These are phyloP conservation scores for Nanorana parkeri DNA, from an alignment of 2,113 vertebrate species.

Conservation along the genomic window DNA sequence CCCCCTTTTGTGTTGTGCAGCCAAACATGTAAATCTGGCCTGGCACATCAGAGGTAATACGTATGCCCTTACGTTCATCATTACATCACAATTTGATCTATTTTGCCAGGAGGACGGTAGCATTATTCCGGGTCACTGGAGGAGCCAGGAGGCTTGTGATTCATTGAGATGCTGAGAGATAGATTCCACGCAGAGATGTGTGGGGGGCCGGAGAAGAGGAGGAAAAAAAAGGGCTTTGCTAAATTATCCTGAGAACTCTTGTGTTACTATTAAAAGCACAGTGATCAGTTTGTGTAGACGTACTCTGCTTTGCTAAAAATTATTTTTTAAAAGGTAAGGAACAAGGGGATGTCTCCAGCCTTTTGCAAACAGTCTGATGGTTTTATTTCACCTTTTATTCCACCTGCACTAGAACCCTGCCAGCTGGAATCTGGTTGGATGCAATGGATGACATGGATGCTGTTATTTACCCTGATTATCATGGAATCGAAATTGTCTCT, in stretches of 20 bases:
- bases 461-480: no score
- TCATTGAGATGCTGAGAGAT: slow-evolving; percentile 3
- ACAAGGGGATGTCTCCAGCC: no score
- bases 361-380: no score
- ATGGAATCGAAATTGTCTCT: slow-evolving; percentile 40
- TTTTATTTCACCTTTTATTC: no score
- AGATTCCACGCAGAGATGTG: background rate
- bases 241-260: slow-evolving; percentile 59
- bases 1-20: background rate
- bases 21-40: background rate
- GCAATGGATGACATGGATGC: no score
- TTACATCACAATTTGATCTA: slow-evolving; percentile 9
- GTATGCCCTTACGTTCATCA: background rate
- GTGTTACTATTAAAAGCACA: slow-evolving; percentile 65
- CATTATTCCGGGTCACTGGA: slow-evolving; percentile 2
- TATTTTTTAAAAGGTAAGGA: no score
- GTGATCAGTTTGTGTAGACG: slow-evolving; percentile 74
- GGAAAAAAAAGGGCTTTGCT: slow-evolving; percentile 49
- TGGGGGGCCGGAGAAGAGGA: slow-evolving; percentile 27
- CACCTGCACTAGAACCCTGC: no score
- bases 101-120: slow-evolving; percentile 11
- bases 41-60: slow-evolving; percentile 4
- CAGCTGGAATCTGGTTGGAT: no score
- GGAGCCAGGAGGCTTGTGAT: background rate
- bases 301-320: slow-evolving; percentile 61